These are phyloP conservation scores for Drosophila cardini DNA, from an alignment of 1,140 invertebrate genomes.

Conservation along the genomic window DNA sequence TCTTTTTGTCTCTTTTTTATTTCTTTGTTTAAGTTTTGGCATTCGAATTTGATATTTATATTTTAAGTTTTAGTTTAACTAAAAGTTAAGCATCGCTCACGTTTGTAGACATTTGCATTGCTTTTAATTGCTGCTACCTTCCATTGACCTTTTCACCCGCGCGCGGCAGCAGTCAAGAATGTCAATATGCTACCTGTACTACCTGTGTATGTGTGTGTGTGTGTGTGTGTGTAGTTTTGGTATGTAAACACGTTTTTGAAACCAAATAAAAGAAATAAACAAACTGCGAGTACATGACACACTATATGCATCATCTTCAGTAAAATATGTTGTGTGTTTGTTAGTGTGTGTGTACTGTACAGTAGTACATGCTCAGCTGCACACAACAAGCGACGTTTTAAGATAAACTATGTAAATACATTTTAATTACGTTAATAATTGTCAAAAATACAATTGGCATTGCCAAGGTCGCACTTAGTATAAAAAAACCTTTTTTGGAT, in stretches of 20 bases:
- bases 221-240: neutral
- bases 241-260: conserved; percentile 34
- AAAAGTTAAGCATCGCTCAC: conserved; percentile 11
- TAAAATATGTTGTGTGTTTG: conserved; percentile 27
- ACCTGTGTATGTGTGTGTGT: neutral
- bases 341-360: conserved; percentile 1
- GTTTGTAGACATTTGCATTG: conserved; percentile 34
- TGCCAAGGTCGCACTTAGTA: conserved; percentile 73
- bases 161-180: conserved; percentile 57
- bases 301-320: conserved; percentile 45
- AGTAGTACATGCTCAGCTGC: conserved; percentile 67
- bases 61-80: too few relatives aligned
- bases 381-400: conserved; percentile 64
- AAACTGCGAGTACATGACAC: conserved; percentile 28
- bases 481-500: conserved; percentile 45
- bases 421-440: conserved; percentile 84
- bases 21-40: conserved; percentile 16
- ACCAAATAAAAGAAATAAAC: conserved; percentile 20
- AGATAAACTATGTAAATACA: conserved; percentile 80
- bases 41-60: conserved; percentile 23
- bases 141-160: conserved; percentile 75
- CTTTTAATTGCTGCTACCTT: conserved; percentile 65
- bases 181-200: conserved; percentile 38
- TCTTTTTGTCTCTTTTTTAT: conserved; percentile 3
- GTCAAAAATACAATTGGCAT: conserved; percentile 80